Evolutionary conservation across 2,797 vertebrate species (phyloP).

Genomic region (Triplophysa yarkandensis): DNA sequence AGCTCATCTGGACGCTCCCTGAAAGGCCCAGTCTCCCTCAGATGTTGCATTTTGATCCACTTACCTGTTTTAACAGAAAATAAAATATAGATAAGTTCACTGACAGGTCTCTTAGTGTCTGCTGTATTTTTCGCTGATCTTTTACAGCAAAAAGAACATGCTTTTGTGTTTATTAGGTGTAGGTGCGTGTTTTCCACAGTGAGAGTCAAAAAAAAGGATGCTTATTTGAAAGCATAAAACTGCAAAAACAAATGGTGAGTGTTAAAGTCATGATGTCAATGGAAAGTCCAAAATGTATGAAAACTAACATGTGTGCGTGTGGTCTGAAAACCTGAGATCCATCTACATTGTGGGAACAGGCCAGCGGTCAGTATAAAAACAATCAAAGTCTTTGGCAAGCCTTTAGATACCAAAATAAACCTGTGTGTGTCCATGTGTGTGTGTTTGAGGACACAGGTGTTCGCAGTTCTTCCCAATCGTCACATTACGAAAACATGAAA

Average conservation of each 20-base stretch:
- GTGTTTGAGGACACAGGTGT: neutral
- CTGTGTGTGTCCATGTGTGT: neutral
- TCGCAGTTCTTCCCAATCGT: neutral
- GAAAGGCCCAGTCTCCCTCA: slow-evolving; percentile 54
- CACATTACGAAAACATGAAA: neutral
- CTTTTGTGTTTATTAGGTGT: neutral
- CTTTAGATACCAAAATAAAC: too few species aligned
- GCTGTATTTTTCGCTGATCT: neutral
- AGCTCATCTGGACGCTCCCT: slow-evolving; percentile 62
- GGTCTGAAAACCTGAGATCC: neutral
- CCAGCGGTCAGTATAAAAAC: too few species aligned
- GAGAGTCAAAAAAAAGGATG: too few species aligned
- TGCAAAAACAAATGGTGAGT: too few species aligned
- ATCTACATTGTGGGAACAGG: too few species aligned
- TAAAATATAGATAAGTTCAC: slow-evolving; percentile 52
- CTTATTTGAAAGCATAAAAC: too few species aligned
- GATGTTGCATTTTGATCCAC: slow-evolving; percentile 64
- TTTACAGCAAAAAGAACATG: neutral
- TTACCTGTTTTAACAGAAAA: slow-evolving; percentile 68
- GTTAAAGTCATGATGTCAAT: too few species aligned
- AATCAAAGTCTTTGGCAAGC: too few species aligned
- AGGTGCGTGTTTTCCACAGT: neutral
- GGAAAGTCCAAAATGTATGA: too few species aligned
- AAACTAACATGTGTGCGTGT: neutral
- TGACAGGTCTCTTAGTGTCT: slow-evolving; percentile 1